phyloP scores from a whole-genome alignment of 2,888 invertebrate species.

The Tholera decimalis region DNA sequence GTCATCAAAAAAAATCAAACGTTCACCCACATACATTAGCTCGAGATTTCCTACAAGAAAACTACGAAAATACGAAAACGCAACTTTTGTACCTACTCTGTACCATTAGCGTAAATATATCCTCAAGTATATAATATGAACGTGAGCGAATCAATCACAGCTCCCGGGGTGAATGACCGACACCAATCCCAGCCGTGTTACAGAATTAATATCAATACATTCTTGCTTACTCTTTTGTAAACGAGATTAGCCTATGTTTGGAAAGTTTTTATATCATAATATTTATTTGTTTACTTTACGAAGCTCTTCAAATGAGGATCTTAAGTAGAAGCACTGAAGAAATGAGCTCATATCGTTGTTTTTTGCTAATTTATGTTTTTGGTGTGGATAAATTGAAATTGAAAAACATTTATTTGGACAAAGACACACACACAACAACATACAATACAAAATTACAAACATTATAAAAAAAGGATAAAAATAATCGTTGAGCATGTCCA shows the following conservation, averaged over 20 bases:
- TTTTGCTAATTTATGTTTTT: not conserved
- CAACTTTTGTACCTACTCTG: slow-evolving; percentile 4
- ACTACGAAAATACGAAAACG: not conserved
- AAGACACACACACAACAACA: too few species aligned
- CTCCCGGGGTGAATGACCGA: slow-evolving; percentile 27
- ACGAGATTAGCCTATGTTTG: slow-evolving; percentile 25
- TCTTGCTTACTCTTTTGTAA: slow-evolving; percentile 16
- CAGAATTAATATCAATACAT: slow-evolving; percentile 46
- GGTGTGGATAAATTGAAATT: too few species aligned
- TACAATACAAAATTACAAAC: too few species aligned
- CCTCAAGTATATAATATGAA: not conserved
- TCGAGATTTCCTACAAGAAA: not conserved
- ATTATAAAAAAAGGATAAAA: too few species aligned
- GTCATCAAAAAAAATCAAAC: too few species aligned
- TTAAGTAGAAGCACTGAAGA: not conserved
- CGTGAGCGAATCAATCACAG: slow-evolving; percentile 32
- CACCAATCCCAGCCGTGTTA: slow-evolving; percentile 25
- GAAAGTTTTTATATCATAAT: slow-evolving; percentile 13
- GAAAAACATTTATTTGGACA: too few species aligned
- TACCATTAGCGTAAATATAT: not conserved
- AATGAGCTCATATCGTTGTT: not conserved
- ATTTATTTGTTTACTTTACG: slow-evolving; percentile 30
- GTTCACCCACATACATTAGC: not conserved
- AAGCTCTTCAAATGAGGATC: slow-evolving; percentile 1
- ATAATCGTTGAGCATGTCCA: too few species aligned